Base-by-base conservation (phyloP, 2,888 invertebrate genomes). In the Malacosoma neustria region DNA sequence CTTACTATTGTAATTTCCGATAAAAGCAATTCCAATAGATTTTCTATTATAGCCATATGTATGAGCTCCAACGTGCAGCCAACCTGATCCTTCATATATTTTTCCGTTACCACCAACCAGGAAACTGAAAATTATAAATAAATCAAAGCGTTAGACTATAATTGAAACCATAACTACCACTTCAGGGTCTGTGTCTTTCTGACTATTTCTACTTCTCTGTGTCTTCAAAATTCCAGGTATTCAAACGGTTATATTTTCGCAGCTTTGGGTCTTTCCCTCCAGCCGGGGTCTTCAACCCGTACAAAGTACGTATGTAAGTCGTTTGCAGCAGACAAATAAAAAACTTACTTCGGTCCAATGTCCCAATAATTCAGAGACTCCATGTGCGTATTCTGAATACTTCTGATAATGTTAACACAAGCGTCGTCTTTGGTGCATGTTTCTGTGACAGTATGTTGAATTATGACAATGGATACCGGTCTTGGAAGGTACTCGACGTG, bases 41-140 rank as follows among this genome's bases (percentile, higher is more conserved):
- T 79, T 87, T n/a, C 57, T 68, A 56, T 91, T 90, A 45, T 87
- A 90, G 4, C 82, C 84, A 7, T 67, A 74, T 0, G 88, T 88
- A 43, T 90, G 91, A 0, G 89, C 80, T 0, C 90, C 91, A 3
- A 75, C 71, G 15, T 80, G 72, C 5, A 85, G 72, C 91, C 91
- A 91, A 1, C 91, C 91, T 4, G 80, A 61, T 3, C 90, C 91
- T 67, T 91, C 90, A 46, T 90, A 91, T 5, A 91, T 72, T 13
- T 87, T 77, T 6, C 90, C 91, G 54, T 91, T 90, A 30, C 88
- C 88, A 1, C 90, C 90, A 36, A 91, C 76, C 36, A 91, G 43
- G 42, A 89, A 89, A 37, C 89, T 89, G 42, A 6, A 59, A 22
- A 22, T 5, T 22, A 1, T 3, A 22, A 2, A 3, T n/a, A n/a